phyloP scores from a whole-genome alignment of 2,797 vertebrate species.

The Notamacropus eugenii region DNA sequence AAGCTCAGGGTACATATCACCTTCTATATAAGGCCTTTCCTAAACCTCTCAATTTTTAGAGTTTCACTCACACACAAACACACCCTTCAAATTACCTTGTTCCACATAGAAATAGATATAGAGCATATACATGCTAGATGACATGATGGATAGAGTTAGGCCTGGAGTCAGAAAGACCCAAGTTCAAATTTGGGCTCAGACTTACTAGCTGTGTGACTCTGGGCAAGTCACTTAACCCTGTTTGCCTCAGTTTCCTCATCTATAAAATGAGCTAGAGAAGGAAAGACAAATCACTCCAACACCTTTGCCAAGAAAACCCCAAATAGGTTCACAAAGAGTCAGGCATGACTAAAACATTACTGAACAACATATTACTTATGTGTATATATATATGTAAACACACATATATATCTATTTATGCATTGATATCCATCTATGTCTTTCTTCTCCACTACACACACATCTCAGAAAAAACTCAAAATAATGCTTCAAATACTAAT shows the following conservation, averaged over 20 bases:
- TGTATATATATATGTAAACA: not conserved
- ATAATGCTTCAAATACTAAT: not conserved
- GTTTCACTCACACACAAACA: not conserved
- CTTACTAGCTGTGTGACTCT: not conserved
- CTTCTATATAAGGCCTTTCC: not conserved
- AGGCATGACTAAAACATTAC: not conserved
- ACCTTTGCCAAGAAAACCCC: not conserved
- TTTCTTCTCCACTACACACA: not conserved
- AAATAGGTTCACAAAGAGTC: not conserved
- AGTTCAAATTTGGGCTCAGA: not conserved
- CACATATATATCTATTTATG: not conserved
- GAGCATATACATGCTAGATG: not conserved
- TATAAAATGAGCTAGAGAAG: not conserved
- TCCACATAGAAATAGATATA: not conserved
- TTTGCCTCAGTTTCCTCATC: not conserved
- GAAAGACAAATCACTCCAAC: not conserved
- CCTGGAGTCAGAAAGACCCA: not conserved
- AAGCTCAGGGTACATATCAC: not conserved
- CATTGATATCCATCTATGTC: not conserved
- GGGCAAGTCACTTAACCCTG: not conserved
- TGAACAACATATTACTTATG: not conserved
- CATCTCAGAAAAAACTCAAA: conserved; percentile 4
- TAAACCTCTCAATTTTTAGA: not conserved
- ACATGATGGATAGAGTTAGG: not conserved
- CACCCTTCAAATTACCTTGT: not conserved